Conservation (phyloP, 2,888 invertebrate species). For the Heliconius hortense region DNA sequence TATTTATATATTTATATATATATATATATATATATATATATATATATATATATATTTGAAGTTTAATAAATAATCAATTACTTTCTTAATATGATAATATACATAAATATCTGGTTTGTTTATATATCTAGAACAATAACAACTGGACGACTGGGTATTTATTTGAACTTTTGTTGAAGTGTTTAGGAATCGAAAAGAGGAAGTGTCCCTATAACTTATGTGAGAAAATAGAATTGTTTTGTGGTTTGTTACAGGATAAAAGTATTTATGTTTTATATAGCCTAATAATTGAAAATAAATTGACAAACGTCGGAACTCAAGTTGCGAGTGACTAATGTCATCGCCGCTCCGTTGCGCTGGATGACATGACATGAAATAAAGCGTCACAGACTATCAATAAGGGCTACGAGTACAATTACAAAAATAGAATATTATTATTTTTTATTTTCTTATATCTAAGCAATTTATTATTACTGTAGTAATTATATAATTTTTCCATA, state of each 20-base stretch:
- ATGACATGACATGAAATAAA: neutral
- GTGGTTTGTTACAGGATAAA: neutral
- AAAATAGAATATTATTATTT: neutral
- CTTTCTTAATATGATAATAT: neutral
- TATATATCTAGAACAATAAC: slow-evolving; percentile 15
- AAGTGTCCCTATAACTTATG: neutral
- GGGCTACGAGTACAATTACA: neutral
- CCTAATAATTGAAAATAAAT: slow-evolving; percentile 13
- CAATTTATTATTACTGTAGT: neutral
- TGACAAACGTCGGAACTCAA: slow-evolving; percentile 20
- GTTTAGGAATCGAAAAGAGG: neutral
- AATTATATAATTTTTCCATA: too few species aligned
- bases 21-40: neutral
- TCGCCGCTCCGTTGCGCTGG: neutral
- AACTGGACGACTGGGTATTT: slow-evolving; percentile 13
- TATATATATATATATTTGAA: neutral
- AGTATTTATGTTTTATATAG: neutral
- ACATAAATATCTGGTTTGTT: slow-evolving; percentile 13
- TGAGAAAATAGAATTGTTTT: slow-evolving; percentile 7
- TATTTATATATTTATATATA: too few species aligned
- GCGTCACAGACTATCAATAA: neutral
- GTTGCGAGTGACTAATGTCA: neutral
- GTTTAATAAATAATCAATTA: neutral
- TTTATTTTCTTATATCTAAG: neutral
- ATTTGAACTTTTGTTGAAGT: neutral